Evolutionary conservation across 2,888 invertebrate species (phyloP).

Genomic region (Pristionchus mayeri): DNA sequence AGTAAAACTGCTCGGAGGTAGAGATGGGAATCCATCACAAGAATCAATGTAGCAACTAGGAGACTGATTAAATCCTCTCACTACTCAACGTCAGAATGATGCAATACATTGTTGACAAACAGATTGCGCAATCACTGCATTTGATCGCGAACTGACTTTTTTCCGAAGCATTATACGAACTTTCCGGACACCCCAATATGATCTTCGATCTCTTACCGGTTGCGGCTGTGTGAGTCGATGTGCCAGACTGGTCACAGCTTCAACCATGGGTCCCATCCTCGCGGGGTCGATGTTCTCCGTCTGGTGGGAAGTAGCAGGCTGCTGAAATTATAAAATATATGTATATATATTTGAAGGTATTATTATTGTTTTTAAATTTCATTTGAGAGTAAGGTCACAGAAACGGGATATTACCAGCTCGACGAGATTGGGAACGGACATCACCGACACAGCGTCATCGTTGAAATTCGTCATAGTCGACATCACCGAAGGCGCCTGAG

Average conservation of each 20-base stretch:
- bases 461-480: conserved; percentile 22
- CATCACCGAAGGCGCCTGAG: background rate
- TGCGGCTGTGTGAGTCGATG: background rate
- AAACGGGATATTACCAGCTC: background rate
- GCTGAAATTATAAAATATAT: background rate
- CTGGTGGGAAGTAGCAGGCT: background rate
- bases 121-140: too few relatives aligned
- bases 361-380: too few relatives aligned
- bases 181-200: too few relatives aligned
- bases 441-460: conserved; percentile 5
- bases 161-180: too few relatives aligned
- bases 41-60: too few relatives aligned
- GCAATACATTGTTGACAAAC: too few relatives aligned
- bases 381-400: background rate
- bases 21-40: too few relatives aligned
- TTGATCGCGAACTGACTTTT: too few relatives aligned
- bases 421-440: background rate
- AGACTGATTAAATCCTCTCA: too few relatives aligned
- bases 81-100: too few relatives aligned
- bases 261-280: background rate
- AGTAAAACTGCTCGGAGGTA: too few relatives aligned
- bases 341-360: too few relatives aligned
- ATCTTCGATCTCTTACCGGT: background rate
- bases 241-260: background rate
- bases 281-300: background rate